A percentile compares a stretch with the other conserved stretches of the same genome.
Conservation (phyloP, 1,140 invertebrate genomes). For the Colletes gigas region DNA sequence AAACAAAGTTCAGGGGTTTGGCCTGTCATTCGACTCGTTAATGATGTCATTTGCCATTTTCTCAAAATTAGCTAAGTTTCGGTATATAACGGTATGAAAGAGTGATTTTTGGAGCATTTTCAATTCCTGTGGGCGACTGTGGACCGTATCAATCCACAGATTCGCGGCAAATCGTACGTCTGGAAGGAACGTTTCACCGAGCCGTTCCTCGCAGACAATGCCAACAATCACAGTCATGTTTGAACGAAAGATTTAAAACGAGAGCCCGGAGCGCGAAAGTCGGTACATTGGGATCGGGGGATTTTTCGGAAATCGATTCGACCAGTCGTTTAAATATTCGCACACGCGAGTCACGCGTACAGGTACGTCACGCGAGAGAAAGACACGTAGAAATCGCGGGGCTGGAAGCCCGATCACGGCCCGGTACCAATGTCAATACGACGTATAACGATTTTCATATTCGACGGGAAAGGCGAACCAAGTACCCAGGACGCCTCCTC, state of each 20-base stretch:
- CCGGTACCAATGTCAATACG: slow-evolving; percentile 71
- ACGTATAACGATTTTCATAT: slow-evolving; percentile 73
- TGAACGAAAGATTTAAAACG: slow-evolving; percentile 17
- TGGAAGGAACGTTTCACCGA: background rate
- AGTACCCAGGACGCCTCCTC: slow-evolving; percentile 21
- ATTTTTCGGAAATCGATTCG: slow-evolving; percentile 23
- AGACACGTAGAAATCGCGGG: background rate
- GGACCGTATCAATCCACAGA: background rate
- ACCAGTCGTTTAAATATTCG: slow-evolving; percentile 24
- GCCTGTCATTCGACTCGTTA: no score
- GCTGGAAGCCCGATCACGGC: slow-evolving; percentile 1
- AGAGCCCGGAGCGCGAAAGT: background rate
- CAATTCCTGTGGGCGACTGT: no score
- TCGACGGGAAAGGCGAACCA: slow-evolving; percentile 42
- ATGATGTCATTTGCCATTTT: no score
- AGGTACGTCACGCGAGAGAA: no score
- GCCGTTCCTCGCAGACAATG: no score
- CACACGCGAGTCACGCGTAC: slow-evolving; percentile 5
- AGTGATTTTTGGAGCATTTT: no score
- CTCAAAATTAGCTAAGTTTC: no score
- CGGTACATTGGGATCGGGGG: background rate
- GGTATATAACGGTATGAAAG: no score
- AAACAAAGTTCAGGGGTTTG: no score
- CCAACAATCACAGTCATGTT: slow-evolving; percentile 19
- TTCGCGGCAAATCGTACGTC: background rate